phyloP scores from a whole-genome alignment of 2,888 invertebrate genomes.

The Morpho achilles region DNA sequence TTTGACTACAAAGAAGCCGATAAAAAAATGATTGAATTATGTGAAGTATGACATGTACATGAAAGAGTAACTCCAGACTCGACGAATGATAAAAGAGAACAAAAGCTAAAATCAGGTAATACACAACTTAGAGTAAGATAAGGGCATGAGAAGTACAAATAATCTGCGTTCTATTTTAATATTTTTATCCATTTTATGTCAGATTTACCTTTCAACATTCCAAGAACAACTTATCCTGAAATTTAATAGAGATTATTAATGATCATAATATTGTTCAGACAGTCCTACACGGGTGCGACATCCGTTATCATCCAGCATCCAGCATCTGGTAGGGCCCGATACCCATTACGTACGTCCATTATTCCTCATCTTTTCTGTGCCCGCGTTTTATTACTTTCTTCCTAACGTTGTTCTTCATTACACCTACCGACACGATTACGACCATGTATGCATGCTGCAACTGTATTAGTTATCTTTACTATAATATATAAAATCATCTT shows the following conservation, averaged over 20 bases:
- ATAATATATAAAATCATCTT: too few species aligned
- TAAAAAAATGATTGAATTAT: too few species aligned
- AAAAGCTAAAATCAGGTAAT: neutral
- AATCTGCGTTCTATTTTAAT: neutral
- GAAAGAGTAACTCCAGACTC: too few species aligned
- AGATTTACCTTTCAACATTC: neutral
- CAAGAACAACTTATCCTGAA: neutral
- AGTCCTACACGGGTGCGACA: slow-evolving; percentile 32
- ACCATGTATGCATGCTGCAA: neutral
- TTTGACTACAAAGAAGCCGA: too few species aligned
- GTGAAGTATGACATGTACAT: too few species aligned
- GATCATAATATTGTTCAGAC: neutral
- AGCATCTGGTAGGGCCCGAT: slow-evolving; percentile 38
- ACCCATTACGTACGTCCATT: slow-evolving; percentile 47
- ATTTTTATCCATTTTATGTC: neutral
- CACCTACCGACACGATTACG: slow-evolving; percentile 8
- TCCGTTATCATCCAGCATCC: slow-evolving; percentile 39
- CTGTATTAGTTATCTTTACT: neutral
- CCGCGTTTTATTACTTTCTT: slow-evolving; percentile 54
- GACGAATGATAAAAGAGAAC: neutral
- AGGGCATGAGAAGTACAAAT: neutral
- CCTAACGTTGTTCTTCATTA: slow-evolving; percentile 22
- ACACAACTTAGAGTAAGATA: neutral
- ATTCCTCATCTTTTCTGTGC: slow-evolving; percentile 50
- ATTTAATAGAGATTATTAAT: neutral